Evolutionary conservation across 2,888 invertebrate species (phyloP).

Genomic region (Hemistola chrysoprasaria): DNA sequence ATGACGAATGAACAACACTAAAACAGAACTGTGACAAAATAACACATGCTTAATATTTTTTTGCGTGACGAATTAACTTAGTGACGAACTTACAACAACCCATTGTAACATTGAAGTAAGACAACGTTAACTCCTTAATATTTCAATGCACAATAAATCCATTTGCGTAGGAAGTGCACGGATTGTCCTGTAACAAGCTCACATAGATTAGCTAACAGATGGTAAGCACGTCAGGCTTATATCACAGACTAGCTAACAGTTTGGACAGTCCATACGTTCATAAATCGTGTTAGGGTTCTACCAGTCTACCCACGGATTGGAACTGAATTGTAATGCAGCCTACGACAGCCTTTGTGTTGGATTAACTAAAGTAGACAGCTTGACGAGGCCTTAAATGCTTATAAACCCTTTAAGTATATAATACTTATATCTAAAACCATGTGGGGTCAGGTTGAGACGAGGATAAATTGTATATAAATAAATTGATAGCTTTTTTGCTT

Average conservation of each 20-base stretch:
- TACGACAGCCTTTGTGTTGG: slow-evolving; percentile 24
- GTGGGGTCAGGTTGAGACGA: no score
- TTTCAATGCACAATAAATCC: slow-evolving; percentile 13
- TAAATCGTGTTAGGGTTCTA: slow-evolving; percentile 47
- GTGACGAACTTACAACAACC: no score
- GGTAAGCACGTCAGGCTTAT: slow-evolving; percentile 9
- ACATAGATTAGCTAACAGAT: slow-evolving; percentile 11
- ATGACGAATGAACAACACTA: no score
- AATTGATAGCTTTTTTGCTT: no score
- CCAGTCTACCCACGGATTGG: slow-evolving; percentile 36
- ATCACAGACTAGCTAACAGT: slow-evolving; percentile 2
- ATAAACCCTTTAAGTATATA: slow-evolving; percentile 8
- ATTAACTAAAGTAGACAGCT: slow-evolving; percentile 17
- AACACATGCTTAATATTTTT: no score
- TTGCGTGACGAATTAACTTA: no score
- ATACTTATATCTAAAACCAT: slow-evolving; percentile 1
- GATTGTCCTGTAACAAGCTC: slow-evolving; percentile 20
- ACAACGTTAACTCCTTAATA: slow-evolving; percentile 4
- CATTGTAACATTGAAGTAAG: no score
- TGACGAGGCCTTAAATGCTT: slow-evolving; percentile 6
- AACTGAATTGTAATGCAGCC: slow-evolving; percentile 30
- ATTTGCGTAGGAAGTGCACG: slow-evolving; percentile 27
- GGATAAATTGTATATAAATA: no score
- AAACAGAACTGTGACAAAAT: background rate
- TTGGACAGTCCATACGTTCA: slow-evolving; percentile 30